phyloP scores from a whole-genome alignment of 2,113 vertebrate species.

The Haemorhous mexicanus region DNA sequence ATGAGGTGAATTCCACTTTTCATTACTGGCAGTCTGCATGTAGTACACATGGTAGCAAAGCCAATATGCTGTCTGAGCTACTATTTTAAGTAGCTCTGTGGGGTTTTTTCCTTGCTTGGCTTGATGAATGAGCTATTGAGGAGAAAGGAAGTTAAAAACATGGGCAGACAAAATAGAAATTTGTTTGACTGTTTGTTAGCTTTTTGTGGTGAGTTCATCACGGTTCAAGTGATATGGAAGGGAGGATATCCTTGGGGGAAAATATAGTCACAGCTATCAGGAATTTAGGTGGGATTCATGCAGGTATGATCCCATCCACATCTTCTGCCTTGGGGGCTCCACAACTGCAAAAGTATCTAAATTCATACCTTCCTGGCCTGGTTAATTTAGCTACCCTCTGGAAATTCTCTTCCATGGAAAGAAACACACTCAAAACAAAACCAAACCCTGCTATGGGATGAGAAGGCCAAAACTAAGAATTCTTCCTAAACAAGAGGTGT shows the following conservation, averaged over 20 bases:
- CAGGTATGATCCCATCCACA: background rate
- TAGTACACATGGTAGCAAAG: background rate
- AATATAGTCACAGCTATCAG: background rate
- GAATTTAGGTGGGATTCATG: background rate
- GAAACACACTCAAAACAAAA: background rate
- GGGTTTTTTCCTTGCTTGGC: background rate
- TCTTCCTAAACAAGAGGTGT: background rate
- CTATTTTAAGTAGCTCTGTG: background rate
- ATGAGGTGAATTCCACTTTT: background rate
- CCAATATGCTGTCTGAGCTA: background rate
- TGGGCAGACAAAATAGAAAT: background rate
- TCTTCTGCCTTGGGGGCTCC: background rate
- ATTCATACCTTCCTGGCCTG: background rate
- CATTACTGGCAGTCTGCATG: background rate
- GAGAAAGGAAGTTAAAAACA: background rate
- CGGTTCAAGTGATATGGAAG: background rate
- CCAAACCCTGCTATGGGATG: background rate
- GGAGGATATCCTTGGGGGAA: background rate
- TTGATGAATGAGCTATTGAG: conserved; percentile 7
- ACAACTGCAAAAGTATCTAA: background rate
- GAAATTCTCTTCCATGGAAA: background rate
- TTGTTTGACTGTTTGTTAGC: background rate
- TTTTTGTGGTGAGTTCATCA: background rate
- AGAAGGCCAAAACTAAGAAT: background rate
- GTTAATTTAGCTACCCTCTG: background rate